phyloP scores from a whole-genome alignment of 2,888 invertebrate genomes.

The Lasioglossum figueresi region DNA sequence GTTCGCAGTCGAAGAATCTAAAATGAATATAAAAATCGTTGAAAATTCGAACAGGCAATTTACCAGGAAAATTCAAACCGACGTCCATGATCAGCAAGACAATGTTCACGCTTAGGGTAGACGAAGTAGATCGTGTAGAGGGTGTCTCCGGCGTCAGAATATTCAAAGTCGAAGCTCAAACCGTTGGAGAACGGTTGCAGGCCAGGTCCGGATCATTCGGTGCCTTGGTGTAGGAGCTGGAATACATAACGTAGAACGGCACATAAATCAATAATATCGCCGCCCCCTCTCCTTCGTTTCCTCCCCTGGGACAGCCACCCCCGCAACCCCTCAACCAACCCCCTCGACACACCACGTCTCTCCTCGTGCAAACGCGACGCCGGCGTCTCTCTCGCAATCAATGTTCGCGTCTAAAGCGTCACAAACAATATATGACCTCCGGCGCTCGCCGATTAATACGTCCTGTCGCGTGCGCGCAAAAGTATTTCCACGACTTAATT shows the following conservation, averaged over 20 bases:
- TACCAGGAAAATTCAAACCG: background rate
- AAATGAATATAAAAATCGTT: background rate
- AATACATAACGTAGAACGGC: slow-evolving; percentile 82
- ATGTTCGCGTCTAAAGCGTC: slow-evolving; percentile 80
- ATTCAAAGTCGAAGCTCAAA: slow-evolving; percentile 42
- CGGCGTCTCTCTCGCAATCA: slow-evolving; percentile 81
- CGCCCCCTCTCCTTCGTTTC: slow-evolving; percentile 80
- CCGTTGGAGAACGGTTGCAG: slow-evolving; percentile 61
- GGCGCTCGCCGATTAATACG: slow-evolving; percentile 62
- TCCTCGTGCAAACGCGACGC: slow-evolving; percentile 75
- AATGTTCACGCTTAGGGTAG: background rate
- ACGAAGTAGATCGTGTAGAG: background rate
- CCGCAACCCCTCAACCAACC: slow-evolving; percentile 70
- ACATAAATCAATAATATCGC: slow-evolving; percentile 87
- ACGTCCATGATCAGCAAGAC: background rate
- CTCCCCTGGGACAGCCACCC: slow-evolving; percentile 74
- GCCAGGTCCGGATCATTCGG: slow-evolving; percentile 73
- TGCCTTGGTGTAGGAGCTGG: slow-evolving; percentile 70
- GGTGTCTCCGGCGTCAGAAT: slow-evolving; percentile 4
- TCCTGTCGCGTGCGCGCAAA: slow-evolving; percentile 46
- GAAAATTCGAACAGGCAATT: background rate
- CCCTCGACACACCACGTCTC: slow-evolving; percentile 71
- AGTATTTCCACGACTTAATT: slow-evolving; percentile 50
- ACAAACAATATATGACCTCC: slow-evolving; percentile 65
- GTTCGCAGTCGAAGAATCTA: background rate